Evolutionary conservation across 2,797 vertebrate species (phyloP).

Genomic region (Catharus ustulatus): DNA sequence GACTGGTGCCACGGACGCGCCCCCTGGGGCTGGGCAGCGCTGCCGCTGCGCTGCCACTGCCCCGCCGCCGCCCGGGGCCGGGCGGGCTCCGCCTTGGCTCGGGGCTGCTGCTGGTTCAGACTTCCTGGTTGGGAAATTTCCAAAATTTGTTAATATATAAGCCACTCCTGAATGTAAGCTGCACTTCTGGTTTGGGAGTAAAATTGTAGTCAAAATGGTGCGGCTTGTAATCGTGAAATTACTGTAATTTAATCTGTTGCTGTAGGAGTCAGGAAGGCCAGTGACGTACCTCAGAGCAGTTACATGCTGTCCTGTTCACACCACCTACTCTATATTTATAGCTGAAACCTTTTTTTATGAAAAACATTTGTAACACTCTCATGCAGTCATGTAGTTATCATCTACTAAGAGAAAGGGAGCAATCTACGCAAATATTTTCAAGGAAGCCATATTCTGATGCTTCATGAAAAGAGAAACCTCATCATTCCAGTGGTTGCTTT

Average conservation of each 20-base stretch:
- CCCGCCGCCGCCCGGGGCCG: too few relatives aligned
- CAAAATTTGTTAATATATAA: too few relatives aligned
- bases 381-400: neutral
- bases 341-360: neutral
- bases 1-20: too few relatives aligned
- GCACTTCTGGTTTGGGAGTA: too few relatives aligned
- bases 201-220: too few relatives aligned
- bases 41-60: too few relatives aligned
- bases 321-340: neutral
- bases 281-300: neutral
- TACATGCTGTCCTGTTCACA: neutral
- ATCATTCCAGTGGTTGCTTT: neutral
- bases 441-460: rapidly evolving
- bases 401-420: neutral
- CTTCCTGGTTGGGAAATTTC: too few relatives aligned
- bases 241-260: neutral
- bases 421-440: neutral
- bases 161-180: too few relatives aligned
- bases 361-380: neutral
- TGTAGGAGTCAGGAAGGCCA: neutral
- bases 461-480: neutral
- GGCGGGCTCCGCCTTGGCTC: too few relatives aligned
- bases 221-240: too few relatives aligned
- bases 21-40: too few relatives aligned
- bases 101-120: too few relatives aligned